Evolutionary conservation across 2,888 invertebrate genomes (phyloP), one percentile per base, ranked within the genome.

Genomic region (Adineta ricciae): DNA sequence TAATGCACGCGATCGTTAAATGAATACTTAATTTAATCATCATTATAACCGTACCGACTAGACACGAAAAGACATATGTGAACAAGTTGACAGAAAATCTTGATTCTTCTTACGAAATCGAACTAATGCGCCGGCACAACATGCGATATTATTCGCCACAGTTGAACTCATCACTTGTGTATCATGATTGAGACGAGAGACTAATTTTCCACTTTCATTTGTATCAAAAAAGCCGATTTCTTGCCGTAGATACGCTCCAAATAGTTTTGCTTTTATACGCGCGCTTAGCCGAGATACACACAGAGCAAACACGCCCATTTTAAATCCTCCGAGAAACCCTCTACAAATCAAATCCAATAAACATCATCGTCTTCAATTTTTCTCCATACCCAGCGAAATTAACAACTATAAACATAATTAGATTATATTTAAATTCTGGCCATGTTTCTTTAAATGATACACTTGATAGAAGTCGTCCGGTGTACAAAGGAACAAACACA

Each of bases 21-120:
- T 89, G 88, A 91, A 91, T 91, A 46, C 90, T 90, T 87, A 91
- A 87, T 84, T 87, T 88, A 84, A 91, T 88, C 91, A 91, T 91
- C 87, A 91, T 90, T 46, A 88, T 88, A 3, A 90, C 87, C 7
- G 90, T 89, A 27, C 91, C 91, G 86, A 89, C 87, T 86, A 41
- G n/a, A 78, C 24, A 21, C 1, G 41, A 38, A 41, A 0, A 36
- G 36, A 32, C 1, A 36, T 16, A 2, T 1, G 2, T 32, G 11
- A 16, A n/a, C 32, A n/a, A 0, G 1, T 72, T 4, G 19, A 27
- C 36, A 54, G 24, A 2, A n/a, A 2, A 8, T 54, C 8, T 21
- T 52, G 19, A 24, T 54, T n/a, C 5, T 24, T n/a, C 41, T 41
- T 78, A 78, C 78, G 24, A 78, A 78, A 78, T 41, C 41, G 21